Base-by-base conservation (phyloP, 2,888 invertebrate species). In the Pycnomerus fuliginosus region DNA sequence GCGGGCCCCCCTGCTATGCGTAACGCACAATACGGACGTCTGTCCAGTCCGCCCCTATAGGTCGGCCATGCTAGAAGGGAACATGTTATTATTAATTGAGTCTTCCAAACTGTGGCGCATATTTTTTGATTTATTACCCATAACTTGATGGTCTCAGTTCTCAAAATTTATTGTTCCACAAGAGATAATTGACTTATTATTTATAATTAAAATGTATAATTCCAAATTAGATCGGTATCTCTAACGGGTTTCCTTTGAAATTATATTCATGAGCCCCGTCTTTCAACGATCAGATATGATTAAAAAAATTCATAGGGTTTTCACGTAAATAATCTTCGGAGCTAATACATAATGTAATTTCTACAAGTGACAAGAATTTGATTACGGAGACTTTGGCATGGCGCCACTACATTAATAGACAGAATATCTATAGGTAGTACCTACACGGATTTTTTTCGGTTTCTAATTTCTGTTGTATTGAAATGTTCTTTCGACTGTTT, bases 61-160 rank as follows among this genome's bases (percentile, higher is more conserved):
- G 52, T 50, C 59, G 48, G 57, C 58, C 56, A 56, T 56, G 45
- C 53, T 14, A 48, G 58, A n/a, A n/a, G n/a, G 55, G 47, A 55
- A 52, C 52, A 53, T 54, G 53, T 52, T 57, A 55, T 62, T 60
- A 61, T 61, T 62, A 63, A 63, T 62, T 61, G 63, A 63, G 63
- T 53, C 55, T 52, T 56, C 53, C 46, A 54, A 53, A 56, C 52
- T 45, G 48, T 52, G 54, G n/a, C 25, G 44, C 50, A 47, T 46
- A 50, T 47, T 47, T 43, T 39, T 50, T 58, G 58, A 59, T 59
- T 55, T 57, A 59, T 49, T 37, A 38, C 42, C 17, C 36, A 11
- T 41, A 51, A 46, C 43, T 45, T 45, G 48, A 51, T 48, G 49
- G 52, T 50, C 43, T 35, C 39, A 42, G 32, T 25, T 37, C 25